Percentiles rank a stretch among this genome's conserved stretches.
phyloP scores from a whole-genome alignment of 2,797 vertebrate genomes.

The Phyllotis vaccarum region DNA sequence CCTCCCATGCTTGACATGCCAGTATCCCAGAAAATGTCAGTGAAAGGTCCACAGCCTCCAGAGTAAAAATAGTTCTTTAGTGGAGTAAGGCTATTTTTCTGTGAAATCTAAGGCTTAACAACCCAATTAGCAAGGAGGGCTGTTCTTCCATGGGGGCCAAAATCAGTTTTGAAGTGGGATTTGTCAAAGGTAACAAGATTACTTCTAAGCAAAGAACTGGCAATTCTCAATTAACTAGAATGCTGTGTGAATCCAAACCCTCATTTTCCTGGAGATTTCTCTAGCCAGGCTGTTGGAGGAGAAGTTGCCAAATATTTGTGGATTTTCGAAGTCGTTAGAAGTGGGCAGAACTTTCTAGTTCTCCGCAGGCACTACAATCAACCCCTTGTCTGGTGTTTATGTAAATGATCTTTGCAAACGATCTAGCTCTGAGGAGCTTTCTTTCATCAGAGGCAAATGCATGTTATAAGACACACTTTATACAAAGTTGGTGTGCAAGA shows the following conservation, averaged over 20 bases:
- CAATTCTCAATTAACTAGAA: neutral
- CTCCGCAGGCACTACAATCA: neutral
- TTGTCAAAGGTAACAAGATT: neutral
- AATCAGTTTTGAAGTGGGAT: conserved; percentile 12
- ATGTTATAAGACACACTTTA: neutral
- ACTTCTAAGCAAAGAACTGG: neutral
- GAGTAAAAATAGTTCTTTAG: neutral
- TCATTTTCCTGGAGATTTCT: neutral
- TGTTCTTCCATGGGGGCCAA: neutral
- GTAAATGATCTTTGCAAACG: neutral
- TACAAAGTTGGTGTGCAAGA: neutral
- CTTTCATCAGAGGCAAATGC: neutral
- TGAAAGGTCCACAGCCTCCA: conserved; percentile 14
- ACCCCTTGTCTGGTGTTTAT: neutral
- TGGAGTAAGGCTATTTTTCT: conserved; percentile 18
- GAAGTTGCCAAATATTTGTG: neutral
- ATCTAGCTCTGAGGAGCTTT: neutral
- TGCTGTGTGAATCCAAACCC: neutral
- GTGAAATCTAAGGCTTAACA: conserved; percentile 17
- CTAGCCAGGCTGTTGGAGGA: neutral
- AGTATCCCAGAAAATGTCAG: neutral
- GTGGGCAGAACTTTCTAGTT: neutral
- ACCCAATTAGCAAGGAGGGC: neutral
- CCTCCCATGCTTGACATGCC: neutral
- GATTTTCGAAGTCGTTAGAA: conserved; percentile 6